Base-by-base conservation (phyloP, 1,140 invertebrate genomes). In the Metaphire vulgaris region DNA sequence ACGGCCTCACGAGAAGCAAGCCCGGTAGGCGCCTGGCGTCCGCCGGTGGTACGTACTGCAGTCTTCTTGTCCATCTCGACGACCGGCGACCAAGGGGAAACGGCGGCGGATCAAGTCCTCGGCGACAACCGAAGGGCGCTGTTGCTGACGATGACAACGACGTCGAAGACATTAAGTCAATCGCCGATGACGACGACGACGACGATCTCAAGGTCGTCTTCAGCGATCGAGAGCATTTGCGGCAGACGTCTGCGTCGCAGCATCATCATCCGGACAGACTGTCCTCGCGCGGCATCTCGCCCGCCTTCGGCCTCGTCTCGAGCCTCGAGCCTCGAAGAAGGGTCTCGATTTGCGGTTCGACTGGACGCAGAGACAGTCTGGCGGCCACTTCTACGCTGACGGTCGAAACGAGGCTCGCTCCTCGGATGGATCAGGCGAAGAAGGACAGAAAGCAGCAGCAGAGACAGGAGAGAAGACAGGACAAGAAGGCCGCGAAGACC, bases 401-500 rank as follows among this genome's bases (percentile, higher is more conserved):
- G 41, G 21, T 56, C 41, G 41, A 56, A 21, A 21, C 41, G 41
- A 56, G 41, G 21, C 41, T 56, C 6, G 41, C 41, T 56, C 41
- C 41, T 6, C 41, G 41, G 41, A 56, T 56, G 6, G 41, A 56
- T 21, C 41, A 21, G 41, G 41, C 41, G 41, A 56, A 56, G 41
- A 56, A 56, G 41, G 41, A 56, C 6, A 6, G 21, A 21, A 6
- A 56, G 41, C 41, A 56, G 41, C 41, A 56, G 41, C 41, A 56
- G 41, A 56, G 41, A 21, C 41, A 56, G 41, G 15, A 28, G 56
- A 95, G 95, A 83, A 91, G 96, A 81, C 94, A 96, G 80, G 97
- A 99, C 80, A 92, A 93, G 77, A 99, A 99, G 88, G 98, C 98
- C 6, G 98, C 98, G 0, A 99, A 99, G 86, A 99, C 97, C 0